Evolutionary conservation across 2,888 invertebrate genomes (phyloP), one percentile per base, ranked within the genome.

Genomic region (Pachliopta kotzebuea): DNA sequence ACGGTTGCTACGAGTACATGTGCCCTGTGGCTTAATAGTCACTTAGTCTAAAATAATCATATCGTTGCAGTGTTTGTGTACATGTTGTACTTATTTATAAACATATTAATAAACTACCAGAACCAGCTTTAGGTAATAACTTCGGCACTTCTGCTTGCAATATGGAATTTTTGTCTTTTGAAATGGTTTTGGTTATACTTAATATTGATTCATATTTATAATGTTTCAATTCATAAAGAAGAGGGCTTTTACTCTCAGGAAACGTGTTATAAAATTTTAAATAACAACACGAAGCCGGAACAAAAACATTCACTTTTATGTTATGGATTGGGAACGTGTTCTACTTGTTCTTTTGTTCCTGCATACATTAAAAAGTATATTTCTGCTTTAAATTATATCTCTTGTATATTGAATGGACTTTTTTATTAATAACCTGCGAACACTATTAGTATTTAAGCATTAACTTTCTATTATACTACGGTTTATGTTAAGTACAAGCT

Each of bases 251-350:
- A 59, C 55, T 56, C 54, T 49, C 55, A 66, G 65, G 55, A 62
- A 58, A 65, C 61, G 37, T 61, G 58, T 59, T 56, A 66, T 59
- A 62, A 66, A 66, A 59, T 62, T 62, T 62, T n/a, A 55, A 62
- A 65, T 62, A 65, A 58, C 62, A 65, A 62, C 62, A 56, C 29
- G 50, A n/a, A 52, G 59, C 59, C 58, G 55, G 62, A 62, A 66
- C 62, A 55, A 62, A 59, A 62, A 62, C 62, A 66, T 66, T 62
- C 55, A 66, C 62, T 66, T 62, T 66, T 66, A 62, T 62, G 62
- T 66, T 62, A 62, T 59, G 65, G 58, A 66, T 66, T 54, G 65
- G 62, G 62, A 62, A 56, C 65, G 62, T 59, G 59, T 62, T 66
- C 65, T 61, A 61, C 65, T 62, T 66, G 50, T 58, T 62, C 59